Evolutionary conservation across 2,797 vertebrate genomes (phyloP).

Genomic region (Picus viridis): DNA sequence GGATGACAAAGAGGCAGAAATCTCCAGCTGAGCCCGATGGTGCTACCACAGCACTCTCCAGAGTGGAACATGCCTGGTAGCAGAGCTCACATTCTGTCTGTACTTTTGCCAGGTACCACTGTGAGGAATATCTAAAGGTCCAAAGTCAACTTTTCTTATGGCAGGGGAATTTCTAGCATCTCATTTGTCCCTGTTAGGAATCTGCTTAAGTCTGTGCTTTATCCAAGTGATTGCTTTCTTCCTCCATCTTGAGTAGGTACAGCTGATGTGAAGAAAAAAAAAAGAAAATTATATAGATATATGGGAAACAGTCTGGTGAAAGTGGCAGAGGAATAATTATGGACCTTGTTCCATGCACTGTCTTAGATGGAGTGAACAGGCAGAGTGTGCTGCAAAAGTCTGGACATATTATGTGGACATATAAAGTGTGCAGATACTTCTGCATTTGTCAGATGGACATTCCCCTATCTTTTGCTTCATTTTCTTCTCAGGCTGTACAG

Average conservation of each 20-base stretch:
- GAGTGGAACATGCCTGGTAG: fast-evolving
- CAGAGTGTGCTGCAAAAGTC: neutral
- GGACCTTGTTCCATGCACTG: neutral
- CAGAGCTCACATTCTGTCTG: neutral
- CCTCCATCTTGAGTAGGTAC: neutral
- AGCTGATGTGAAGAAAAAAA: neutral
- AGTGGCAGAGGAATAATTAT: neutral
- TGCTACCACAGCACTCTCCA: neutral
- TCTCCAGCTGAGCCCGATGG: neutral
- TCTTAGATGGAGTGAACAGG: neutral
- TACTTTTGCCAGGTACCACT: neutral
- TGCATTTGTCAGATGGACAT: neutral
- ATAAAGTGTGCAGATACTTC: neutral
- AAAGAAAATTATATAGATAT: neutral
- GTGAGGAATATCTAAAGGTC: neutral
- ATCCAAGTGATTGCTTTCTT: neutral
- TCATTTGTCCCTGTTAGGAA: neutral
- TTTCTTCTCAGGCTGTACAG: constrained; percentile 60
- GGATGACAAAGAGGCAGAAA: neutral
- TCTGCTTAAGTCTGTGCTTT: neutral
- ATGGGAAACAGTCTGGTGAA: neutral
- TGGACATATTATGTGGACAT: neutral
- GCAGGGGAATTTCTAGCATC: neutral
- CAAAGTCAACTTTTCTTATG: neutral
- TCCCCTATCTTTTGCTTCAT: neutral